Base-by-base conservation (phyloP, 2,888 invertebrate genomes). In the Agrochola litura region DNA sequence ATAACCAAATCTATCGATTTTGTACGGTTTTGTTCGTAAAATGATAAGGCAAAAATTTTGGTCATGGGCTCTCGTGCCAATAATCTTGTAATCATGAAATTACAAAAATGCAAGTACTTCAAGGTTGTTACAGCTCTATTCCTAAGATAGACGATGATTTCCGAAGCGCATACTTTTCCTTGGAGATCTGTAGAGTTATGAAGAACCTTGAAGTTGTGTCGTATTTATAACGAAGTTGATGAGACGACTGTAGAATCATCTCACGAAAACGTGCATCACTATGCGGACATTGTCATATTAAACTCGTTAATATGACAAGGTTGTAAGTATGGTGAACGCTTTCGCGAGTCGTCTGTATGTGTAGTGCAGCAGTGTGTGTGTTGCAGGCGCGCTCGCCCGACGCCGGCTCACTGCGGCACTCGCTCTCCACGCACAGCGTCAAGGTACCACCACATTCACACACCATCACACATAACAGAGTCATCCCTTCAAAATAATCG, bases 341-440 rank as follows among this genome's bases (percentile, higher is more conserved):
- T 58, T 14, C 58, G 58, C 25, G 2, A 25, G 25, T 10, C n/a
- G 56, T 5, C 25, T 25, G 14, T 56, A n/a, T 10, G 56, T 19
- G 8, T 22, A 52, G 52, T 52, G 52, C 22, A 52, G 52, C 52
- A 19, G 52, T 52, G 22, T 52, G 56, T 68, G 77, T 74, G 81
- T 85, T 87, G 87, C 91, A 92, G 93, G 78, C 90, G 79, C 93
- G 95, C 58, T 94, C 95, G 66, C 94, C 95, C 30, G 95, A 97
- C 96, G 94, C 97, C 95, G 94, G 94, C 92, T 89, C 97, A 86
- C 95, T 98, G 89, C 97, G 97, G 76, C 97, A 97, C 92, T 98
- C 98, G 91, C 97, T 97, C 90, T 98, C 98, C 81, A 97, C 98
- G 88, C 98, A 97, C 91, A 98, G 97, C 89, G 98, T 98, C 92